phyloP scores from a whole-genome alignment of 2,797 vertebrate species.

The Ficedula albicollis region DNA sequence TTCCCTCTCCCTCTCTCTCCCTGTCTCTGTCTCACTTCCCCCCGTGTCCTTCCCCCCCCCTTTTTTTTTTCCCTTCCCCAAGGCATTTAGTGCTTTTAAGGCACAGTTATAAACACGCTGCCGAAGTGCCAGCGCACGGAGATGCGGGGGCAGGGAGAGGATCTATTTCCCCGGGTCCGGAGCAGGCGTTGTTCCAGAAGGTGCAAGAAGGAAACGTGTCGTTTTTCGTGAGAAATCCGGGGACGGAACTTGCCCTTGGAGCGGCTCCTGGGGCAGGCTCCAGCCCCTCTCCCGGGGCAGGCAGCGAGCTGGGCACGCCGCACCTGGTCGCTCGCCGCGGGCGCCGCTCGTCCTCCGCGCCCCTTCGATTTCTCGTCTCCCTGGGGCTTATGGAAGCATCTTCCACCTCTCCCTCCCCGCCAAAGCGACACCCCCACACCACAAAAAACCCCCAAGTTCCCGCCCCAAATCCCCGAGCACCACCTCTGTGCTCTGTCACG shows the following conservation, averaged over 20 bases:
- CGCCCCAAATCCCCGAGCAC: background rate
- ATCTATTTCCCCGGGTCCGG: background rate
- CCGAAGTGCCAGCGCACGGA: slow-evolving; percentile 4
- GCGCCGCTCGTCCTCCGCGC: background rate
- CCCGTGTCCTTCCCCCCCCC: rapidly evolving
- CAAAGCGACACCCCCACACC: background rate
- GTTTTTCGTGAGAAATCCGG: background rate
- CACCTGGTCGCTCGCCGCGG: background rate
- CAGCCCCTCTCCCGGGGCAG: background rate
- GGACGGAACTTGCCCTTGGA: background rate
- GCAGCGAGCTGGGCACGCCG: background rate
- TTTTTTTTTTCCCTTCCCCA: background rate
- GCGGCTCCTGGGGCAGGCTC: background rate
- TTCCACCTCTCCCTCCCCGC: background rate
- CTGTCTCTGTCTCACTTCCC: too few species aligned
- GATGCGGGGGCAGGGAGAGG: background rate
- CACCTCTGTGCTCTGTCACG: background rate
- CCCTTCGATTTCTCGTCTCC: background rate
- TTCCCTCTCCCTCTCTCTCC: too few species aligned
- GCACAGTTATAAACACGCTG: slow-evolving; percentile 57
- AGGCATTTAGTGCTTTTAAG: slow-evolving; percentile 54
- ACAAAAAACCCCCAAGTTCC: too few species aligned
- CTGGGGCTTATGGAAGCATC: rapidly evolving
- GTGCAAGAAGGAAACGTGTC: background rate
- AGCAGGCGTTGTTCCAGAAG: background rate